Conservation (phyloP, 2,797 vertebrate species). For the Gymnoscopelus braueri region DNA sequence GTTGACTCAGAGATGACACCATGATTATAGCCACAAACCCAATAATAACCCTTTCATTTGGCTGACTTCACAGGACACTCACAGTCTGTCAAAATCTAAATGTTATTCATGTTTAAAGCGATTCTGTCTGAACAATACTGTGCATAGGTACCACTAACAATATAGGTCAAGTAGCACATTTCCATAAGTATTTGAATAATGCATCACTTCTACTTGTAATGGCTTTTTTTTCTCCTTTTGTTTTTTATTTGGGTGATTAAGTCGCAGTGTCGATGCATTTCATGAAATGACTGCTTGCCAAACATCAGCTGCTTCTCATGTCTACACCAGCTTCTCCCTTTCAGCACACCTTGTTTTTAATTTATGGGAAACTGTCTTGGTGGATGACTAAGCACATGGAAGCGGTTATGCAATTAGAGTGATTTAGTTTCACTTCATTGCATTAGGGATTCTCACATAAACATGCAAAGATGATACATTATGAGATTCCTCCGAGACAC, state of each 20-base stretch:
- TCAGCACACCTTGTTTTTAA: slow-evolving; percentile 79
- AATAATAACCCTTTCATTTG: slow-evolving; percentile 66
- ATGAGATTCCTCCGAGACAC: slow-evolving; percentile 75
- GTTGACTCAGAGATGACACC: slow-evolving; percentile 71
- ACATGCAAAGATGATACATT: slow-evolving; percentile 80
- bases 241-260: slow-evolving; percentile 59
- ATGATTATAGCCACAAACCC: slow-evolving; percentile 71
- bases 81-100: slow-evolving; percentile 45
- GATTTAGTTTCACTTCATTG: slow-evolving; percentile 82
- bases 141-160: slow-evolving; percentile 44
- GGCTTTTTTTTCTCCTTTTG: slow-evolving; percentile 60
- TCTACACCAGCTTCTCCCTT: slow-evolving; percentile 67
- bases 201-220: slow-evolving; percentile 69
- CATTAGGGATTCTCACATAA: slow-evolving; percentile 80
- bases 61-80: slow-evolving; percentile 52
- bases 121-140: slow-evolving; percentile 49
- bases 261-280: slow-evolving; percentile 74
- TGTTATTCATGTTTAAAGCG: slow-evolving; percentile 45
- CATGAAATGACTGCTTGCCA: slow-evolving; percentile 76
- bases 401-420: slow-evolving; percentile 81
- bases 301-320: slow-evolving; percentile 75
- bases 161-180: slow-evolving; percentile 46
- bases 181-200: slow-evolving; percentile 71
- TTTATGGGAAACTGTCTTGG: slow-evolving; percentile 79
- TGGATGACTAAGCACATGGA: slow-evolving; percentile 82